Percentiles rank a stretch among this genome's conserved stretches.
Conservation (phyloP, 2,888 invertebrate genomes). For the Trichopoda pennipes region DNA sequence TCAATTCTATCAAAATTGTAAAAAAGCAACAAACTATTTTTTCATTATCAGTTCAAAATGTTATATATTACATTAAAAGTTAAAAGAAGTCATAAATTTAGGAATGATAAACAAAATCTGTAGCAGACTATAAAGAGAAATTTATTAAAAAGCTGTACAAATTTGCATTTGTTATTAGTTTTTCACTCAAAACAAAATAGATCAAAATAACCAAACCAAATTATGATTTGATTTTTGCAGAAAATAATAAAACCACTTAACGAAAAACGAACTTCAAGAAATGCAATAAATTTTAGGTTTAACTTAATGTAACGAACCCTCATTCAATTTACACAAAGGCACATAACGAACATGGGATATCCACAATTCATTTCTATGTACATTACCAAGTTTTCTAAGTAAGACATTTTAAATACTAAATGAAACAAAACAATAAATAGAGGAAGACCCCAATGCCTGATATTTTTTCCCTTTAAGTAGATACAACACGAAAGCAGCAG, state of each 20-base stretch:
- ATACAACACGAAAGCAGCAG: conserved; percentile 23
- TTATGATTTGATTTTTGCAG: conserved; percentile 21
- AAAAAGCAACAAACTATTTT: no score
- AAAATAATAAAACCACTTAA: conserved; percentile 6
- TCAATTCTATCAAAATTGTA: no score
- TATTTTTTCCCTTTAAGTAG: conserved; percentile 40
- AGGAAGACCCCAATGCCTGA: conserved; percentile 23
- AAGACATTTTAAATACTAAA: no score
- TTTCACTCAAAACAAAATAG: conserved; percentile 21
- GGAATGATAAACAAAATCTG: background rate
- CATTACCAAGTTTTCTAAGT: background rate
- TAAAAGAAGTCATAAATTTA: background rate
- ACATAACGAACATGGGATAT: background rate
- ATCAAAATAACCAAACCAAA: conserved; percentile 38
- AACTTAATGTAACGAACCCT: conserved; percentile 36
- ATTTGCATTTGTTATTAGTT: conserved; percentile 18
- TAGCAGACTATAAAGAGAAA: conserved; percentile 1
- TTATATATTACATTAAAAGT: background rate
- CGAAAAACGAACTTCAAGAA: conserved; percentile 29
- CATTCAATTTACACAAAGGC: conserved; percentile 11
- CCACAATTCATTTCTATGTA: background rate
- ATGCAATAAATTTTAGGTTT: conserved; percentile 52
- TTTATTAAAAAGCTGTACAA: conserved; percentile 1
- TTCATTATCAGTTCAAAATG: no score
- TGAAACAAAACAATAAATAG: conserved; percentile 14